A percentile compares a stretch with the other conserved stretches of the same genome.
Conservation (phyloP, 2,888 invertebrate species). For the Iphiclides podalirius region DNA sequence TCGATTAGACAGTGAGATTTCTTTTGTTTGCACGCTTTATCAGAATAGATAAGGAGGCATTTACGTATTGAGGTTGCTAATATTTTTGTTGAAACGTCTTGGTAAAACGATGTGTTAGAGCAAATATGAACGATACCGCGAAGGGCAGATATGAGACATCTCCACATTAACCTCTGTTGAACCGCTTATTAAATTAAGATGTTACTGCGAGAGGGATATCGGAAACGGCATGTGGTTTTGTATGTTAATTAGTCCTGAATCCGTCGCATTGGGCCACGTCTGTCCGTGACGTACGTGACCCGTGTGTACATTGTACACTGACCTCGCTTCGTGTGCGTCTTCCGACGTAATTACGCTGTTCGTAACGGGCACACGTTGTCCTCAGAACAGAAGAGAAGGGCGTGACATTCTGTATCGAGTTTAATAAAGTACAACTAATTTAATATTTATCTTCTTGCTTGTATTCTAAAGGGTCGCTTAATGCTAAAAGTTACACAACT, state of each 20-base stretch:
- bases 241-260: constrained; percentile 24
- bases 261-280: constrained; percentile 38
- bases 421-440: background rate
- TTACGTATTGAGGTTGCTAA: constrained; percentile 14
- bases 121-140: constrained; percentile 21
- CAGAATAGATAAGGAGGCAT: constrained; percentile 16
- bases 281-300: constrained; percentile 43
- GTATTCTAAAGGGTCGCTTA: too few relatives aligned
- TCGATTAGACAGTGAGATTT: constrained; percentile 6
- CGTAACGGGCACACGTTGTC: constrained; percentile 15
- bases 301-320: constrained; percentile 46
- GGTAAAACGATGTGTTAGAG: constrained; percentile 12
- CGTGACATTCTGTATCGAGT: background rate
- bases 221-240: constrained; percentile 12
- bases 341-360: constrained; percentile 44
- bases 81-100: constrained; percentile 16
- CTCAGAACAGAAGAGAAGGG: constrained; percentile 9
- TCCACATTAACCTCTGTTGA: constrained; percentile 10
- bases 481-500: too few relatives aligned
- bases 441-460: too few relatives aligned
- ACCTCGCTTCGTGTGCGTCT: constrained; percentile 44
- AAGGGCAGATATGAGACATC: constrained; percentile 15
- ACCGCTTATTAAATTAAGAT: constrained; percentile 18
- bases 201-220: constrained; percentile 20
- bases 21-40: constrained; percentile 19